Conservation (phyloP, 1,140 invertebrate species). For the Parapsyche elsis region DNA sequence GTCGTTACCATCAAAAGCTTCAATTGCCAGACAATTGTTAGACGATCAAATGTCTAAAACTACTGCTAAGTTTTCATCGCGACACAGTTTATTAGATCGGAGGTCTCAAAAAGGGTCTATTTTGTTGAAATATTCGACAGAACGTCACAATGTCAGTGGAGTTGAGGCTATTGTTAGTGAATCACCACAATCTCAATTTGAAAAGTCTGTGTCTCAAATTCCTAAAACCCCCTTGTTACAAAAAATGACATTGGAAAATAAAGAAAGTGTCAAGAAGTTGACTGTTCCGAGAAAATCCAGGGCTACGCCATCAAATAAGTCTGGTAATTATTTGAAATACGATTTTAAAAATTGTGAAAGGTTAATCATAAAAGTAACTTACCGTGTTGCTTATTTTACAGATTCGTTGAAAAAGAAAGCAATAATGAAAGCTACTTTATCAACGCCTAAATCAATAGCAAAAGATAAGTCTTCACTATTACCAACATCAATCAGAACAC, state of each 20-base stretch:
- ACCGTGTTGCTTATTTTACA: too few relatives aligned
- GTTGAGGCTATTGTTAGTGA: not conserved
- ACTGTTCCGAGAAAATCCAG: not conserved
- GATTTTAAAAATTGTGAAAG: too few relatives aligned
- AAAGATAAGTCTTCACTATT: too few relatives aligned
- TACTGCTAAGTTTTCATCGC: too few relatives aligned
- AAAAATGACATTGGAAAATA: not conserved
- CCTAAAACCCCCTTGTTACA: not conserved
- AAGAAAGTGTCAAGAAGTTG: not conserved
- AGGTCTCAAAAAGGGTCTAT: not conserved
- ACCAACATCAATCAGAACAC: too few relatives aligned
- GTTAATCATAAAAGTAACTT: too few relatives aligned
- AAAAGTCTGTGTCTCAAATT: not conserved
- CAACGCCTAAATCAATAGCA: too few relatives aligned
- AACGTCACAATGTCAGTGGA: not conserved
- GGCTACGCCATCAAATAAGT: not conserved
- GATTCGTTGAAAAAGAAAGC: too few relatives aligned
- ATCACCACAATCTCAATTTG: not conserved
- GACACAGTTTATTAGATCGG: too few relatives aligned
- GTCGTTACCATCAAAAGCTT: not conserved
- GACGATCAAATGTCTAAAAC: not conserved
- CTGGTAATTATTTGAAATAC: not conserved
- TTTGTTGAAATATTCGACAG: not conserved
- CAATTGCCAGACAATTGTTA: not conserved
- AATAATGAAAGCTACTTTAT: too few relatives aligned